Evolutionary conservation across 30 jellyfish, hydroid and myxozoan species (phyloP), one percentile per base, ranked within the genome.

Genomic region (Aurelia aurita complex sp. Pacific): DNA sequence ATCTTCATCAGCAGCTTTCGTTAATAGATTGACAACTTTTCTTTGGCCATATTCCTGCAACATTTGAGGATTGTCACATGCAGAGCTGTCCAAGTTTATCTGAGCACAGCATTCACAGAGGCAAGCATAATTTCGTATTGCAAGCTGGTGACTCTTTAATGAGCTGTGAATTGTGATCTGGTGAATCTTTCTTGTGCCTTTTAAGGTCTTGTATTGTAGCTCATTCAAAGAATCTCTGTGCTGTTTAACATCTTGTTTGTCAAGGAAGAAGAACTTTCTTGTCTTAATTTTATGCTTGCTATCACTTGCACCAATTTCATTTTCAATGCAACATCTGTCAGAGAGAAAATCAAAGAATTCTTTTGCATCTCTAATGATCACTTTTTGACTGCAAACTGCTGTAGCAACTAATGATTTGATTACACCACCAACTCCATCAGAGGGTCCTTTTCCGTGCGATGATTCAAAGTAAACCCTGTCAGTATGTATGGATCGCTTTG

Each of bases 401-500:
- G 83, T 33, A 33, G 86, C 83, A 57, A 33, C 60, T 33, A 78
- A 35, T 57, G 88, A 60, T 62, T 78, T 78, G 66, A 35, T 57
- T 23, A 78, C 88, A 42, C 88, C 88, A 57, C 88, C 85, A 78
- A 78, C 88, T 18, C 88, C 88, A 63, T 78, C 88, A 8, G 88
- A 78, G 66, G 88, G 88, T 29, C 88, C 88, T 46, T 78, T 78
- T 7, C 88, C 88, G 42, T 78, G 88, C 34, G 75, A 65, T n/a
- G 75, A 65, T 78, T 78, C 85, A 78, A 57, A 78, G 68, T 57
- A 78, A 19, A 78, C 84, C 46, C 88, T 33, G 29, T 23, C 29
- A 23, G 29, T 23, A 23, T 23, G 29, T 23, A 23, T 23, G 29
- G 29, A 23, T 23, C 29, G 29, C 29, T 23, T 23, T 23, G 29